Percentiles rank a stretch among this genome's conserved stretches.
Evolutionary conservation across 2,888 invertebrate genomes (phyloP).

Genomic region (Dynastes hyllus): DNA sequence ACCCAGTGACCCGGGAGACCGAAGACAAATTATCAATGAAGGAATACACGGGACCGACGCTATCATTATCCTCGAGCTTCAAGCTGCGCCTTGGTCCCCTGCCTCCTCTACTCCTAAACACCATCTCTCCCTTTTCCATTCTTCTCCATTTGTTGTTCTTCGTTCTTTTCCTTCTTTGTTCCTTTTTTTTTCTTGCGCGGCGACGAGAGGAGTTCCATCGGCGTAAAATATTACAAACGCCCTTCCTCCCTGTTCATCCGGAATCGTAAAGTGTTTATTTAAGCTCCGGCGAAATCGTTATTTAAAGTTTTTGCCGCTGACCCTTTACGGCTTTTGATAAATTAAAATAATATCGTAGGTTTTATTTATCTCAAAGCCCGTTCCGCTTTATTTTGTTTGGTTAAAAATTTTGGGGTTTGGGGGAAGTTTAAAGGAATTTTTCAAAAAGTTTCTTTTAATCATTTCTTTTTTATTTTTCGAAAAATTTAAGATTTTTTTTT

Average conservation of each 20-base stretch:
- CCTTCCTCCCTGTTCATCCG: constrained; percentile 29
- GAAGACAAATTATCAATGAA: constrained; percentile 62
- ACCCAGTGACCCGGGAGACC: constrained; percentile 61
- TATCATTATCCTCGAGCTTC: constrained; percentile 60
- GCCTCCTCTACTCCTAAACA: no score
- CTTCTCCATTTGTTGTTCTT: not conserved
- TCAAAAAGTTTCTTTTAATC: no score
- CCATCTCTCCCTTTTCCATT: not conserved
- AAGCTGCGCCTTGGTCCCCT: constrained; percentile 17
- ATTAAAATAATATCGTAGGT: no score
- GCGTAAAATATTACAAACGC: constrained; percentile 37
- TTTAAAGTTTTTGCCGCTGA: no score
- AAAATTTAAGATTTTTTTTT: no score
- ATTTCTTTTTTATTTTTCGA: no score
- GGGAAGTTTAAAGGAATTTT: no score
- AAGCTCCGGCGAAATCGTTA: not conserved
- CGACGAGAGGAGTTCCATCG: constrained; percentile 18
- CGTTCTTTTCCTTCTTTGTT: not conserved
- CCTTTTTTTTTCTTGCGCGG: not conserved
- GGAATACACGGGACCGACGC: constrained; percentile 56
- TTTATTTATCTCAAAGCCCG: no score
- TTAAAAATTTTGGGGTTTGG: no score
- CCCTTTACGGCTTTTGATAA: no score
- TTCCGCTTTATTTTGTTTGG: no score
- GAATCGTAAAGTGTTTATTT: constrained; percentile 10